These are phyloP conservation scores for Pyrgus malvae DNA, from an alignment of 2,888 invertebrate species.

Conservation along the genomic window DNA sequence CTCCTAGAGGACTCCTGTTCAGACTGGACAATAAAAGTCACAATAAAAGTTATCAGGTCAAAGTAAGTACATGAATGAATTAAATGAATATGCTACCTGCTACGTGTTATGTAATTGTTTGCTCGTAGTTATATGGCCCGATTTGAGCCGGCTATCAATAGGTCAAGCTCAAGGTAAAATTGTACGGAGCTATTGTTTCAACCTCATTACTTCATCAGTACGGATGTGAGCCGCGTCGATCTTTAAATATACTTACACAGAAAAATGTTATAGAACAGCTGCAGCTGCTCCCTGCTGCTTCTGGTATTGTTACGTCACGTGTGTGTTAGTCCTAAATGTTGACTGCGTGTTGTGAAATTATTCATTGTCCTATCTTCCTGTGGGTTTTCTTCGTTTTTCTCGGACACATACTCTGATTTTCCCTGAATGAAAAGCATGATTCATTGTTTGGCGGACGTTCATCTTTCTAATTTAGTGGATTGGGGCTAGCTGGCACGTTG, in stretches of 20 bases:
- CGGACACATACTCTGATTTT: constrained; percentile 37
- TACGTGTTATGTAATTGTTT: constrained; percentile 48
- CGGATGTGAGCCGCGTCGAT: not conserved
- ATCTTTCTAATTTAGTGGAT: constrained; percentile 35
- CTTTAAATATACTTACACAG: not conserved
- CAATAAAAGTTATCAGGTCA: too few species aligned
- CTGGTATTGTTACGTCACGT: not conserved
- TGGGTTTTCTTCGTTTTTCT: constrained; percentile 12
- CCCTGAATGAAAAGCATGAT: constrained; percentile 67
- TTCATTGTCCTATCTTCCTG: not conserved
- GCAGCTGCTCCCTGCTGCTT: not conserved
- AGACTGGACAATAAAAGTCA: too few species aligned
- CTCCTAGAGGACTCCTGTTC: too few species aligned
- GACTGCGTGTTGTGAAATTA: not conserved
- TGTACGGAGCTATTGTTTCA: constrained; percentile 1
- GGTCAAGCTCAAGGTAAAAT: constrained; percentile 62
- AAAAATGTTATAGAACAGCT: not conserved
- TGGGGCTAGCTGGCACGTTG: constrained; percentile 3
- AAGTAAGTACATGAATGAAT: too few species aligned
- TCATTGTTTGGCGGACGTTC: constrained; percentile 61
- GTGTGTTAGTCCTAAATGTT: not conserved
- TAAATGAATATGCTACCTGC: constrained; percentile 33
- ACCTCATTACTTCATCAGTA: not conserved
- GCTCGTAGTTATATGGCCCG: constrained; percentile 35
- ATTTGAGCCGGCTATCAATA: constrained; percentile 38